Evolutionary conservation across 2,113 vertebrate genomes (phyloP), one percentile per base, ranked within the genome.

Genomic region (Tiliqua scincoides): DNA sequence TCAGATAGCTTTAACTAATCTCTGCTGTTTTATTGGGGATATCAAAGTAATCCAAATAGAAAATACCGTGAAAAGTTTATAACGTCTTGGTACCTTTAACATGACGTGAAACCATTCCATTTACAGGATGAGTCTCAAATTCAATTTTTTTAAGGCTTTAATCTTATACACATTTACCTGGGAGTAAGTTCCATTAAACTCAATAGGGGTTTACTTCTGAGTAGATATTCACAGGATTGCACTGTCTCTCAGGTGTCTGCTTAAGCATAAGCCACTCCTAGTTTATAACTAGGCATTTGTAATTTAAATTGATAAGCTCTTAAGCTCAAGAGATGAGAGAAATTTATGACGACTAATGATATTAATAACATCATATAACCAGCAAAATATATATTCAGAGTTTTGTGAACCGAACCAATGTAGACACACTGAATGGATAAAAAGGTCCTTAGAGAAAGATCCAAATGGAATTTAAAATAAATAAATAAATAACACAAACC

Each of bases 401-500:
- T 61, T 35, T 54, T 37, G n/a, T 61, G 30, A 23, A 59, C 61
- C n/a, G 4, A 25, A 35, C 57, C 10, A 35, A 59, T 57, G 35
- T 59, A 57, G n/a, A 77, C 30, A 11, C 35, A 14, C 25, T 78
- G 54, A 61, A 59, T 6, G 25, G 20, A 52, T 11, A 11, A 18
- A 20, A 20, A 7, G 74, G 17, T n/a, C 52, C 32, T 77, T 21
- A 11, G 57, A 61, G 76, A 37, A 21, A 78, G 32, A 61, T 32
- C 75, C 20, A 37, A 25, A 54, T 52, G 48, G 11, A 48, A 48
- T 43, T 52, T 14, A 74, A 74, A 25, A 74, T 14, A 74, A 74
- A 25, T 18, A 59, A 43, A n/a, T n/a, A n/a, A 72, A 72, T 72
- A 84, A 54, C 35, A 82, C 76, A 17, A 85, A 87, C 40, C 68